Evolutionary conservation across 2,888 invertebrate genomes (phyloP).

Genomic region (Alsophila aescularia): DNA sequence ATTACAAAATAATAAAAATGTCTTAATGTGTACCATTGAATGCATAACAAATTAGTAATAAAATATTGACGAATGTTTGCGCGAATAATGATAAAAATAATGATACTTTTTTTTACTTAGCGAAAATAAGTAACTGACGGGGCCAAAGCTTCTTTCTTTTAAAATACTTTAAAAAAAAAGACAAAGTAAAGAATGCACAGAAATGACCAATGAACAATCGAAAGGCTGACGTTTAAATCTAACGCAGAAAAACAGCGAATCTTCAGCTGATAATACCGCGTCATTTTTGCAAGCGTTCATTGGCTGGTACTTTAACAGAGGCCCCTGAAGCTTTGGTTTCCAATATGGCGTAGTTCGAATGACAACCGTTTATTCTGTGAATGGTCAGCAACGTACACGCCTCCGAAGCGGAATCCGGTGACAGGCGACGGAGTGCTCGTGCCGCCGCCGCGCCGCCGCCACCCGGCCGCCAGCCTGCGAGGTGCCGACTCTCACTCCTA

Average conservation of each 20-base stretch:
- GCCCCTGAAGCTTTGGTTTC: slow-evolving; percentile 33
- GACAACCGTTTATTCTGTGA: slow-evolving; percentile 79
- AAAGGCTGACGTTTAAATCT: too few relatives aligned
- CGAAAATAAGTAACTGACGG: too few relatives aligned
- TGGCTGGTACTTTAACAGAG: neutral
- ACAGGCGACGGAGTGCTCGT: slow-evolving; percentile 85
- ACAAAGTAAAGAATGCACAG: neutral
- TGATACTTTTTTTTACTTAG: too few relatives aligned
- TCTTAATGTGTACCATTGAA: slow-evolving; percentile 10
- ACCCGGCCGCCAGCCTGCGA: slow-evolving; percentile 77
- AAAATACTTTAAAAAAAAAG: neutral
- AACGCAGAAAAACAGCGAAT: neutral
- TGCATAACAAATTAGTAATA: slow-evolving; percentile 17
- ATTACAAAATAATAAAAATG: slow-evolving; percentile 36
- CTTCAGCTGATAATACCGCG: neutral
- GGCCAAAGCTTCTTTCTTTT: neutral
- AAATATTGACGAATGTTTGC: slow-evolving; percentile 4
- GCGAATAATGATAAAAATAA: neutral
- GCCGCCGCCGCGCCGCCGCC: slow-evolving; percentile 79
- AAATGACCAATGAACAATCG: neutral
- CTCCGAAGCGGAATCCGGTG: slow-evolving; percentile 86
- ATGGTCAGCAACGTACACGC: slow-evolving; percentile 78
- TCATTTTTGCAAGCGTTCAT: neutral
- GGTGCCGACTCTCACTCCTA: slow-evolving; percentile 70
- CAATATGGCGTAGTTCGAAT: slow-evolving; percentile 53